Conservation (phyloP, 2,888 invertebrate species). For the Spodoptera exigua region DNA sequence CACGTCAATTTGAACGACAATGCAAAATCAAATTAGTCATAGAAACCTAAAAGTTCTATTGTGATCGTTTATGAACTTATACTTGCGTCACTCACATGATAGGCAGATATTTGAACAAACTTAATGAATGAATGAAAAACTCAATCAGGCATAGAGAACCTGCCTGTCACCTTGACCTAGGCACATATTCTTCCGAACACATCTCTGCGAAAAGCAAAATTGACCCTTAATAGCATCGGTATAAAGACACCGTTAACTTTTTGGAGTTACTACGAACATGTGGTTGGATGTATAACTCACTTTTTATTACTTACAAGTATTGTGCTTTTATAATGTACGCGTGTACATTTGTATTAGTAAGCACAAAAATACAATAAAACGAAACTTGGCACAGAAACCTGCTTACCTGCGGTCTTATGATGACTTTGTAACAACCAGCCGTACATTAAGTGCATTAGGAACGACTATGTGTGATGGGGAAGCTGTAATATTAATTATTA, state of each 20-base stretch:
- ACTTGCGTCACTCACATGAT: conserved; percentile 19
- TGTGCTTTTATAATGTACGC: conserved; percentile 38
- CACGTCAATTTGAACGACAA: conserved; percentile 14
- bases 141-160: conserved; percentile 32
- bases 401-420: conserved; percentile 37
- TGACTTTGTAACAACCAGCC: conserved; percentile 16
- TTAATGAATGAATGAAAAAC: conserved; percentile 43
- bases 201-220: no score
- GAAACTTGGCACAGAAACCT: conserved; percentile 55
- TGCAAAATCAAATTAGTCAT: conserved; percentile 4
- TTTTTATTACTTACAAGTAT: conserved; percentile 38
- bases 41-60: conserved; percentile 5
- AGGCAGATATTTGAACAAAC: conserved; percentile 21
- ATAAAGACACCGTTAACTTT: no score
- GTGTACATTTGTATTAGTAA: conserved; percentile 41
- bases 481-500: no score
- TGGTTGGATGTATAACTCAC: no score
- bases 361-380: conserved; percentile 52
- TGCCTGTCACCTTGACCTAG: conserved; percentile 47
- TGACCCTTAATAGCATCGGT: no score
- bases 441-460: neutral
- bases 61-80: conserved; percentile 3
- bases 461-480: neutral
- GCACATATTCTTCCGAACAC: conserved; percentile 11
- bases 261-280: no score